Evolutionary conservation across 2,113 vertebrate genomes (phyloP), one percentile per base, ranked within the genome.

Genomic region (pig (Sus scrofa)): DNA sequence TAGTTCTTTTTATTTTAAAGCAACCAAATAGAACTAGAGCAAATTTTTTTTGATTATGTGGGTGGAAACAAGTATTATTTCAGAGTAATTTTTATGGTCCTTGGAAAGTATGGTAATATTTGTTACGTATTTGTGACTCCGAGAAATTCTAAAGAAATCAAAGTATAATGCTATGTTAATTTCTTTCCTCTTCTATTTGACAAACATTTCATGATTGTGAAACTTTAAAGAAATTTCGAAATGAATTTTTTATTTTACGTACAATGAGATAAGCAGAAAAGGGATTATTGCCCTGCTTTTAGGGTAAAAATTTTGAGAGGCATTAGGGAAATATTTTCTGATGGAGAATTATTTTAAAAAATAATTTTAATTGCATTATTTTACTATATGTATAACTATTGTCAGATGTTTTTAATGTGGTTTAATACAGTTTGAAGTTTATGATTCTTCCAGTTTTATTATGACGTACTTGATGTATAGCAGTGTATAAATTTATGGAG

Each of bases 1-100:
- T 75, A 39, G 39, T 91, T 77, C n/a, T 87, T 86, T 79, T 74
- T 70, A 63, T 32, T 32, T 85, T 91, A 79, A 97, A 75, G 37
- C 24, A 44, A 15, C n/a, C 44, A 37, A 70, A 50, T 73, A 52
- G 27, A 12, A 26, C 67, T 56, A 54, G 70, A 44, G 2, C 3
- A 16, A 27, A 73, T 87, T 96, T 39, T 75, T 81, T 92, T 44
- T 44, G 87, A 54, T 75, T 65, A 75, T 83, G 78, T 62, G 78
- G 6, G 18, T 30, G 14, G 52, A 94, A 86, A 27, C 20, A 52
- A 67, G 15, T 70, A 77, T 68, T 93, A 56, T 73, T 68, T 89
- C 26, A n/a, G 52, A 50, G 26, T 56, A 56, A 50, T 65, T 75
- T 65, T 83, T 92, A 24, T 52, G 73, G 39, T 22, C 11, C 18